Conservation (phyloP, 2,797 vertebrate species). For the Poecilia picta region DNA sequence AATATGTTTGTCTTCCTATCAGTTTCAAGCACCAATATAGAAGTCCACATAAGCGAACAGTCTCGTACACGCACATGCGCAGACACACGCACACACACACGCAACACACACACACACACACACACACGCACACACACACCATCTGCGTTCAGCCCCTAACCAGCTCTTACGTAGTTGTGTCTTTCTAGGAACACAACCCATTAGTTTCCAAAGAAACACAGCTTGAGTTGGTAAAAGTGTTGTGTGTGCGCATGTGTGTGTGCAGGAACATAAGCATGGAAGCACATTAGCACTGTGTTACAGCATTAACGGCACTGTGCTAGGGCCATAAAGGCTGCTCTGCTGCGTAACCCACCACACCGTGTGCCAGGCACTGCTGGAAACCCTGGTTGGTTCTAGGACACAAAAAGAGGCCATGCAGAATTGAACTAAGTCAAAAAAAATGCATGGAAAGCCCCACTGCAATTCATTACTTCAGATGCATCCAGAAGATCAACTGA, state of each 20-base stretch:
- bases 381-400: constrained; percentile 59
- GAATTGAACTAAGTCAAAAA: constrained; percentile 48
- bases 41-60: background rate
- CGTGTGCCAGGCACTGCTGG: constrained; percentile 55
- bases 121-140: constrained; percentile 26
- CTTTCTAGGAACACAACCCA: constrained; percentile 64
- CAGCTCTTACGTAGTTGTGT: constrained; percentile 63
- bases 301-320: constrained; percentile 65
- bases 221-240: constrained; percentile 44
- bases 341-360: constrained; percentile 57
- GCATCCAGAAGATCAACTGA: constrained; percentile 36
- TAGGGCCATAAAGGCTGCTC: constrained; percentile 62
- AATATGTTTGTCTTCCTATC: constrained; percentile 9
- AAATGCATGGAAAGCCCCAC: constrained; percentile 56
- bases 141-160: constrained; percentile 59
- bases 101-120: constrained; percentile 4
- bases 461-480: constrained; percentile 51
- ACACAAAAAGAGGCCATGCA: constrained; percentile 56
- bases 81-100: constrained; percentile 26
- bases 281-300: constrained; percentile 66
- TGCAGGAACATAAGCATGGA: constrained; percentile 43
- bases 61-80: constrained; percentile 4
- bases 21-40: constrained; percentile 6
- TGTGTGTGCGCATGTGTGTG: background rate
- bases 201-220: constrained; percentile 62